Evolutionary conservation across 2,888 invertebrate species (phyloP).

Genomic region (Reticulitermes lucifugus): DNA sequence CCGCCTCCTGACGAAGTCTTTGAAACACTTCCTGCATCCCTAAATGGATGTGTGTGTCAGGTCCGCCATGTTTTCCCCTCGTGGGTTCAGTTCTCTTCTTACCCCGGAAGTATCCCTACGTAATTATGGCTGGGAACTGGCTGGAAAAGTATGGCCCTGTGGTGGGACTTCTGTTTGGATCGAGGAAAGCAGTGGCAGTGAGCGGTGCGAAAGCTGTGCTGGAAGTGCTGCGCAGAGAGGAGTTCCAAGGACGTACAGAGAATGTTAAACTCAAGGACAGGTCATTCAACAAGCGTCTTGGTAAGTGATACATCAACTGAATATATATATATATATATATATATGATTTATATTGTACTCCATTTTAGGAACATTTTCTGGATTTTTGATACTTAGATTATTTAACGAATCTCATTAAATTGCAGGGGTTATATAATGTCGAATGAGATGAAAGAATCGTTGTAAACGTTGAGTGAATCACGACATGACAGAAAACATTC

Average conservation of each 20-base stretch:
- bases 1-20: no score
- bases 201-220: conserved; percentile 50
- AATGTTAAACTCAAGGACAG: conserved; percentile 25
- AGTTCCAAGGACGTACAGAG: conserved; percentile 54
- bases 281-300: conserved; percentile 45
- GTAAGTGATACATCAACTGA: conserved; percentile 10
- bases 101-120: conserved; percentile 48
- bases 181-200: conserved; percentile 45
- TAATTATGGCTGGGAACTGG: conserved; percentile 48
- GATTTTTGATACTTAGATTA: no score
- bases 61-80: conserved; percentile 54
- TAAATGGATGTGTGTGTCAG: conserved; percentile 44
- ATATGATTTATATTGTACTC: no score
- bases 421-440: no score
- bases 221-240: conserved; percentile 53
- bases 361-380: no score
- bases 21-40: no score
- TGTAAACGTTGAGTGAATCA: no score
- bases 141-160: conserved; percentile 52
- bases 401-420: no score
- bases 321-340: no score
- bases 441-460: no score
- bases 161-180: conserved; percentile 53
- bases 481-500: no score
- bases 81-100: conserved; percentile 53